phyloP scores from a whole-genome alignment of 2,113 vertebrate genomes.

The Seriola rivoliana region DNA sequence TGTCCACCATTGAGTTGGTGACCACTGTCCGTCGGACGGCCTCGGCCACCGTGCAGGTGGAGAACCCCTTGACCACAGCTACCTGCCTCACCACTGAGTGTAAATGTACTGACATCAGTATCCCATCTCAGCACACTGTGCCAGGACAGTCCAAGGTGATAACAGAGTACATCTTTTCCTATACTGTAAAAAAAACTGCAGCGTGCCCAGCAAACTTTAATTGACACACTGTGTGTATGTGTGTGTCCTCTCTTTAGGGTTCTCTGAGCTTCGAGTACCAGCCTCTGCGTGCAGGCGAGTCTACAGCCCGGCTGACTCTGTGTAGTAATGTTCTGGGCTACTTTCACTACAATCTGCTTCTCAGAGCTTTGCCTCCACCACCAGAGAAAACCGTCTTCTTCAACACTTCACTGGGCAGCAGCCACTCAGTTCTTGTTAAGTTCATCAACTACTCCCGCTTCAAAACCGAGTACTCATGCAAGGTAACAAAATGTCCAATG shows the following conservation, averaged over 20 bases:
- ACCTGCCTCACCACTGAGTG: constrained; percentile 86
- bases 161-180: not conserved
- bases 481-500: constrained; percentile 75
- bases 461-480: constrained; percentile 86
- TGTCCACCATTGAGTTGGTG: constrained; percentile 83
- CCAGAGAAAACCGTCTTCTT: constrained; percentile 87
- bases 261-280: constrained; percentile 88
- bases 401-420: constrained; percentile 84
- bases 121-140: constrained; percentile 84
- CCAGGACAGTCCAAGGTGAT: constrained; percentile 87
- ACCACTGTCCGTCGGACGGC: constrained; percentile 80
- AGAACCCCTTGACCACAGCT: constrained; percentile 86
- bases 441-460: constrained; percentile 86
- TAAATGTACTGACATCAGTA: constrained; percentile 81
- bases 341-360: constrained; percentile 87
- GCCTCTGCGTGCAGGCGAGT: constrained; percentile 85
- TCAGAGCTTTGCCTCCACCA: constrained; percentile 81
- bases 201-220: not conserved
- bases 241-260: constrained; percentile 71
- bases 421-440: constrained; percentile 81
- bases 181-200: not conserved
- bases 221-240: not conserved
- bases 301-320: constrained; percentile 79
- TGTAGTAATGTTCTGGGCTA: constrained; percentile 84
- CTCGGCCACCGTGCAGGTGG: constrained; percentile 80